A percentile compares a stretch with the other conserved stretches of the same genome.
These are phyloP conservation scores for Hofmannophila pseudospretella DNA, from an alignment of 2,888 invertebrate species.

Conservation along the genomic window DNA sequence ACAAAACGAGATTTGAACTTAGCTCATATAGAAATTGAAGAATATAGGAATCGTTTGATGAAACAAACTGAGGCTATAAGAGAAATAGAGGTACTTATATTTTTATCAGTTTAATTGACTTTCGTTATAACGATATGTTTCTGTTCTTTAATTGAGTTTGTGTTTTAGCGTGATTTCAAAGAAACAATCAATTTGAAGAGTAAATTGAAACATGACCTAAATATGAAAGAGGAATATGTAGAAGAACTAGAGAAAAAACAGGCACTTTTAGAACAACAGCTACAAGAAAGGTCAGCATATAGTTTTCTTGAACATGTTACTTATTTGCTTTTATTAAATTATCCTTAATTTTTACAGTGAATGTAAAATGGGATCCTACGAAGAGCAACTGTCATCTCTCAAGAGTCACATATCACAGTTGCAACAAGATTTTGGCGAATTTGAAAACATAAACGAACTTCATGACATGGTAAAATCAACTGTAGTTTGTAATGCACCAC, in stretches of 20 bases:
- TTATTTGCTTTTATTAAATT: not conserved
- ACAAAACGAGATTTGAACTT: constrained; percentile 34
- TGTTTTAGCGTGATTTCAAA: constrained; percentile 38
- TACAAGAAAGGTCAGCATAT: constrained; percentile 41
- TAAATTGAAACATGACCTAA: constrained; percentile 33
- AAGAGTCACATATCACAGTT: constrained; percentile 48
- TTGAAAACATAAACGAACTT: constrained; percentile 47
- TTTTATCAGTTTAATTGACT: too few species aligned
- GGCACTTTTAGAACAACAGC: constrained; percentile 35
- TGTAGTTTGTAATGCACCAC: too few species aligned
- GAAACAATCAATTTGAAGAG: constrained; percentile 31
- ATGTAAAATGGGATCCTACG: constrained; percentile 49
- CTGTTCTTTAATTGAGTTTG: too few species aligned
- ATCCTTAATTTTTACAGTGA: constrained; percentile 36
- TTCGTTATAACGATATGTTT: too few species aligned
- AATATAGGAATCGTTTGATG: constrained; percentile 31
- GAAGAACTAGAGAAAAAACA: constrained; percentile 43
- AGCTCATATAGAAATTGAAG: constrained; percentile 35
- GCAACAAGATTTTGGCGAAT: constrained; percentile 52
- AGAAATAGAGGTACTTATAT: constrained; percentile 51
- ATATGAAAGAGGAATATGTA: constrained; percentile 43
- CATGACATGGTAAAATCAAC: constrained; percentile 40
- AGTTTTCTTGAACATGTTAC: too few species aligned
- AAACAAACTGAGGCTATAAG: constrained; percentile 36
- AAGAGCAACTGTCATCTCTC: constrained; percentile 44